These are phyloP conservation scores for Eurystomus gularis DNA, from an alignment of 2,113 vertebrate genomes.

Conservation along the genomic window DNA sequence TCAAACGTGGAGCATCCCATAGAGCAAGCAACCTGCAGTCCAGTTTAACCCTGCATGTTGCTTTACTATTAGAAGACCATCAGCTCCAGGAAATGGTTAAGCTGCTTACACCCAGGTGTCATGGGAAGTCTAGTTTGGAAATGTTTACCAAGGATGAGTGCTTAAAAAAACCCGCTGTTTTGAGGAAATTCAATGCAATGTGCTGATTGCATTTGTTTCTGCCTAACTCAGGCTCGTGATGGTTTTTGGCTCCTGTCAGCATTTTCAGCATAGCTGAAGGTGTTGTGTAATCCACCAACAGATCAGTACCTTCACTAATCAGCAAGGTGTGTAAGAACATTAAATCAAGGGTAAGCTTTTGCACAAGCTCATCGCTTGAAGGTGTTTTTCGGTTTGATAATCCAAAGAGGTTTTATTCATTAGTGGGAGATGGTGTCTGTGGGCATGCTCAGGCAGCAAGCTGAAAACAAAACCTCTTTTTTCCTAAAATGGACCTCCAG, in stretches of 20 bases:
- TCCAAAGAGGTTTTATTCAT: neutral
- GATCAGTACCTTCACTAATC: neutral
- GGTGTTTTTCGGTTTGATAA: neutral
- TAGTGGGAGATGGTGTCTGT: rapidly evolving
- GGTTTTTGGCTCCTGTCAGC: neutral
- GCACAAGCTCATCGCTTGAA: neutral
- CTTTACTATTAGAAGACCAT: neutral
- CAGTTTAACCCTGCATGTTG: neutral
- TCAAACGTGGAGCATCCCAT: neutral
- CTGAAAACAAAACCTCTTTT: neutral
- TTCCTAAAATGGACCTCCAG: neutral
- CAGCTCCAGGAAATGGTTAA: neutral
- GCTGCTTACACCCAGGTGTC: neutral
- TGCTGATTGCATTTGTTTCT: neutral
- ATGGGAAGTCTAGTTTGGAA: neutral
- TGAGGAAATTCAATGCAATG: neutral
- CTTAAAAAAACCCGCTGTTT: neutral
- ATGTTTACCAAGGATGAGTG: neutral
- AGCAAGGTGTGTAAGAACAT: neutral
- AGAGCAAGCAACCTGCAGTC: rapidly evolving
- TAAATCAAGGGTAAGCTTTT: neutral
- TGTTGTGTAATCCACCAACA: neutral
- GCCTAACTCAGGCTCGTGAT: neutral
- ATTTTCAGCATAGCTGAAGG: neutral
- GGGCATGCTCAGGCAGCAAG: rapidly evolving